Conservation (phyloP, 2,113 vertebrate genomes). For the Atherinomorus stipes region DNA sequence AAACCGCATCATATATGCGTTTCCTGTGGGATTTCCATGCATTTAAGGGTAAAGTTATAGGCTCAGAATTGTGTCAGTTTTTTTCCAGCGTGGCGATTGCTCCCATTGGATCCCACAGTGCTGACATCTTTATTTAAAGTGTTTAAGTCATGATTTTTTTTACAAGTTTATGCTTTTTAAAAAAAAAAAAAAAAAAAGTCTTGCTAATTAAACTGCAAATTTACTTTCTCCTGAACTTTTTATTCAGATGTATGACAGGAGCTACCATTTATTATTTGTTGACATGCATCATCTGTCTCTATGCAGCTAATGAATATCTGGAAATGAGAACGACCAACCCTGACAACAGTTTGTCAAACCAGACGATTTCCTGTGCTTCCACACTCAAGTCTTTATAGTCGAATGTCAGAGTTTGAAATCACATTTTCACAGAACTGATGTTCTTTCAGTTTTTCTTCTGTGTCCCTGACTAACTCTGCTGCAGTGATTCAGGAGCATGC, state of each 20-base stretch:
- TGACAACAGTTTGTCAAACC: background rate
- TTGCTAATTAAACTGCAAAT: background rate
- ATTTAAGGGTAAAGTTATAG: background rate
- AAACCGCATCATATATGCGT: background rate
- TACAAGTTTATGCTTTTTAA: background rate
- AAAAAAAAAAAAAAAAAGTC: background rate
- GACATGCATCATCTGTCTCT: too few species aligned
- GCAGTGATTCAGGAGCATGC: conserved; percentile 17
- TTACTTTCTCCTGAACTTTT: too few species aligned
- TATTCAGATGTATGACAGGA: too few species aligned
- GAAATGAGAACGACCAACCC: background rate
- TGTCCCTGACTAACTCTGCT: conserved; percentile 34
- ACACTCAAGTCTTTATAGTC: conserved; percentile 43
- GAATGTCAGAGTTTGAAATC: conserved; percentile 24
- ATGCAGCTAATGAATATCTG: background rate
- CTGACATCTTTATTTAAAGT: too few species aligned
- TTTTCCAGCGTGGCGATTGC: fast-evolving
- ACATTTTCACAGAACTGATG: conserved; percentile 24
- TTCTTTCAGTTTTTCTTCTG: conserved; percentile 26
- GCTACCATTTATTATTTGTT: too few species aligned
- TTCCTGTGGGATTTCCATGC: conserved; percentile 1
- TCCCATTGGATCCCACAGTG: background rate
- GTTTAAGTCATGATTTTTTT: background rate
- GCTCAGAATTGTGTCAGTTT: conserved; percentile 1
- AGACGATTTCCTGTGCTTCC: background rate